Conservation (phyloP, 2,888 invertebrate genomes). For the Arrhopalites spinosus region DNA sequence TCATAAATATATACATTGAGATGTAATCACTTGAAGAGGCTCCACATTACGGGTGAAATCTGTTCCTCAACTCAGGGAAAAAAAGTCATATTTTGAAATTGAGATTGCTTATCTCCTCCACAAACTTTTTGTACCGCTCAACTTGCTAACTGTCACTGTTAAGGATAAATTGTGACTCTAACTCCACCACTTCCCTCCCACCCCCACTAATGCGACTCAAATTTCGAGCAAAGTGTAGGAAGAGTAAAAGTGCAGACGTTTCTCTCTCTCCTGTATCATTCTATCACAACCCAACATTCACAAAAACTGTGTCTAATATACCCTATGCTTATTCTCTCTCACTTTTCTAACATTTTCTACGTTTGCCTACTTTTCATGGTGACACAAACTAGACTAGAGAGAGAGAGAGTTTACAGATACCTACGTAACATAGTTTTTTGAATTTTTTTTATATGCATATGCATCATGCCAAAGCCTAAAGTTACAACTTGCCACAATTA, state of each 20-base stretch:
- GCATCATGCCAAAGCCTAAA: background rate
- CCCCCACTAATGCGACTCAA: constrained; percentile 46
- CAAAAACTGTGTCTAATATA: constrained; percentile 4
- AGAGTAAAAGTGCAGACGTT: constrained; percentile 45
- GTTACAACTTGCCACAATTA: constrained; percentile 19
- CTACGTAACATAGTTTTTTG: no score
- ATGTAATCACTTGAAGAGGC: constrained; percentile 55
- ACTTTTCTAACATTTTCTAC: no score
- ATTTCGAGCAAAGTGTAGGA: constrained; percentile 45
- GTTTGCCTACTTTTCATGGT: no score
- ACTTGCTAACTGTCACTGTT: constrained; percentile 56
- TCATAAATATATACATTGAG: constrained; percentile 47
- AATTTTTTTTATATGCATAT: constrained; percentile 9
- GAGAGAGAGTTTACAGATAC: no score
- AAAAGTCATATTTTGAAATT: constrained; percentile 56
- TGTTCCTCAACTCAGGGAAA: constrained; percentile 45
- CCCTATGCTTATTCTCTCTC: background rate
- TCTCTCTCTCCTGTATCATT: constrained; percentile 18
- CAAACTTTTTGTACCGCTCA: constrained; percentile 56
- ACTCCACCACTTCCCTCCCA: background rate
- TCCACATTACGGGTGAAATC: constrained; percentile 52
- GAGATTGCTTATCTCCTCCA: constrained; percentile 55
- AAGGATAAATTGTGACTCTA: constrained; percentile 55
- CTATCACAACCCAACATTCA: constrained; percentile 3
- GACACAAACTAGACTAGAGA: no score